These are phyloP conservation scores for Neotoma lepida DNA, from an alignment of 2,113 vertebrate species.

Conservation along the genomic window DNA sequence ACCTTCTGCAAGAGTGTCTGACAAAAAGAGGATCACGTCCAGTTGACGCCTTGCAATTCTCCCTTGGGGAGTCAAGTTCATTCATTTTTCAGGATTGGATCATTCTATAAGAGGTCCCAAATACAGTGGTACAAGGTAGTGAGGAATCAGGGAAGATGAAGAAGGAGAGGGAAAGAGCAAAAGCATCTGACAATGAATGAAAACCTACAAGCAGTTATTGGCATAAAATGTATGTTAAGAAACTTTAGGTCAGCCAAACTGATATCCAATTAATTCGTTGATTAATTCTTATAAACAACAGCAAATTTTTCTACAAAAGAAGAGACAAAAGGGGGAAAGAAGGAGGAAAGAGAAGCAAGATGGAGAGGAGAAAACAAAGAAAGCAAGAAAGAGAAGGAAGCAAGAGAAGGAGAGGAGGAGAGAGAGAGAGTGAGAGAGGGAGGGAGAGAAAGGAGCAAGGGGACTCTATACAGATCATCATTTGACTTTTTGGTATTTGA, in stretches of 20 bases:
- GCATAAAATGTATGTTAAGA: conserved; percentile 31
- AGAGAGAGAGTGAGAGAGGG: no score
- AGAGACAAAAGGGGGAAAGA: background rate
- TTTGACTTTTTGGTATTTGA: conserved; percentile 74
- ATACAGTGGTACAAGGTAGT: background rate
- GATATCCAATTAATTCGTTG: conserved; percentile 29
- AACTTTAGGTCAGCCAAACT: conserved; percentile 4
- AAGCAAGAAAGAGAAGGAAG: no score
- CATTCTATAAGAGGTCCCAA: background rate
- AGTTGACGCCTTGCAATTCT: background rate
- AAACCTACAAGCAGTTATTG: background rate
- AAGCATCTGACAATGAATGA: background rate
- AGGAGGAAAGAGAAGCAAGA: background rate
- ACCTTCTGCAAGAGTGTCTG: conserved; percentile 52
- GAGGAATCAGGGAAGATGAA: background rate
- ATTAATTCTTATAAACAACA: conserved; percentile 60
- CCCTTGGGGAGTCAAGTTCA: background rate
- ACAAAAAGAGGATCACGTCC: background rate
- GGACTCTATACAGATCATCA: conserved; percentile 57
- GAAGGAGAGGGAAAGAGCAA: background rate
- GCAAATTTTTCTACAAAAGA: background rate
- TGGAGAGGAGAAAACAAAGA: background rate
- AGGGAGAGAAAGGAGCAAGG: no score
- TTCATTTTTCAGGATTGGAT: background rate
- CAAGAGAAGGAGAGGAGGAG: no score